Evolutionary conservation across 1,140 invertebrate species (phyloP), one percentile per base, ranked within the genome.

Genomic region (Dendrolimus punctatus): DNA sequence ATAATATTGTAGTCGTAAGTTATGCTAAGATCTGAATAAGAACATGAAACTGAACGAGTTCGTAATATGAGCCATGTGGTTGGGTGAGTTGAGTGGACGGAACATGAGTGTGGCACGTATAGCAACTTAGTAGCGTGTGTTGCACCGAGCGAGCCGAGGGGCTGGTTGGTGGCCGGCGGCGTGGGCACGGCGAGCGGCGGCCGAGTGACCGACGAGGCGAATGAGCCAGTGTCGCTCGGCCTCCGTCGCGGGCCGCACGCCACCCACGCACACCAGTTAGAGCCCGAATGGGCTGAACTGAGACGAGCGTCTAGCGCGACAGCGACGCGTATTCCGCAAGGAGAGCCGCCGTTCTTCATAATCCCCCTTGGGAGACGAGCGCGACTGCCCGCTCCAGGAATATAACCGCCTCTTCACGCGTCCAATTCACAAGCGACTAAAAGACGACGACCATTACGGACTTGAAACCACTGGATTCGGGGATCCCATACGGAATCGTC

Each of bases 341-440:
- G 4, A 10, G 52, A 39, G 39, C 43, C 53, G 56, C 61, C 66
- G 44, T 57, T 56, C 51, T 62, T 52, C 39, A 58, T 57, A 72
- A 61, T 75, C 67, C 69, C 64, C 38, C 36, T 53, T 65, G 66
- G 71, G 68, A 60, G 68, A 57, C 48, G 58, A 65, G 59, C 69
- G 57, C 60, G 60, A 8, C 6, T 50, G 39, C 43, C n/a, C 2
- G 23, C 43, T 10, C 43, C 23, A 23, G 23, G 23, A 23, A 23
- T 23, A 23, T 23, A 23, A 23, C 23, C 23, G n/a, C n/a, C n/a
- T n/a, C 23, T 23, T 2, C 23, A 23, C 23, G 3, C 23, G 23
- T 23, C 3, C 23, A 23, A 23, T 23, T 23, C 23, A 23, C 23
- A 1, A 23, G 23, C 23, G 23, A 23, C 23, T 23, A 23, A 23